Base-by-base conservation (phyloP, 2,797 vertebrate species). In the Oryzias dopingdopingensis region DNA sequence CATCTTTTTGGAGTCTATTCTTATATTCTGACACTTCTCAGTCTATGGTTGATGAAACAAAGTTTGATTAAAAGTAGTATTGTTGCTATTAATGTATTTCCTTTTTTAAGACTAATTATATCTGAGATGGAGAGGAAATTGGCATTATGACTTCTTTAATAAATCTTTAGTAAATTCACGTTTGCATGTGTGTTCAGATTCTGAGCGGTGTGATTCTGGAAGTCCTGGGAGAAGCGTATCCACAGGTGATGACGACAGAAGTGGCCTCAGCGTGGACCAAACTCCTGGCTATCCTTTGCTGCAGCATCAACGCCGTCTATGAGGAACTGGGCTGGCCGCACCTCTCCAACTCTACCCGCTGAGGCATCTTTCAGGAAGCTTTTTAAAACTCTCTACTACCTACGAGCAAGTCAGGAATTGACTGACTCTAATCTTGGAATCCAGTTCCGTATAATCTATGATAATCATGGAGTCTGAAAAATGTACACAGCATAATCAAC, bases 131-230 rank as follows among this genome's bases (percentile, higher is more conserved):
- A 37, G 32, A 37, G 32, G 10, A 37, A 37, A 37, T 37, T 12
- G 10, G 32, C 32, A 37, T 37, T 37, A 13, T 12, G 10, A 2
- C 2, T 12, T 37, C 32, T 4, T 13, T 12, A 13, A 10, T 12
- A 37, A 37, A 37, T 37, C 32, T 1, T 37, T 1, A 37, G 32
- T 37, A 37, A 12, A 12, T 32, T 37, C 3, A 32, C 8, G 1
- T 47, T 23, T 52, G 37, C 24, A 43, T 64, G 22, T 75, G 52
- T 76, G 5, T 49, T 24, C 85, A 98, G 96, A 93, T 96, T 76
- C 90, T 99, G 76, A 91, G 88, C 1, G 94, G 94, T 0, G 94
- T 97, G 59, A 92, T 99, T 49, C 89, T 98, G 90, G 95, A 98
- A 72, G 93, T 98, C 59, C 88, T 98, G 4, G 89, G 89, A 1